Base-by-base conservation (phyloP, 2,888 invertebrate species). In the Hydrotaea diabolus region DNA sequence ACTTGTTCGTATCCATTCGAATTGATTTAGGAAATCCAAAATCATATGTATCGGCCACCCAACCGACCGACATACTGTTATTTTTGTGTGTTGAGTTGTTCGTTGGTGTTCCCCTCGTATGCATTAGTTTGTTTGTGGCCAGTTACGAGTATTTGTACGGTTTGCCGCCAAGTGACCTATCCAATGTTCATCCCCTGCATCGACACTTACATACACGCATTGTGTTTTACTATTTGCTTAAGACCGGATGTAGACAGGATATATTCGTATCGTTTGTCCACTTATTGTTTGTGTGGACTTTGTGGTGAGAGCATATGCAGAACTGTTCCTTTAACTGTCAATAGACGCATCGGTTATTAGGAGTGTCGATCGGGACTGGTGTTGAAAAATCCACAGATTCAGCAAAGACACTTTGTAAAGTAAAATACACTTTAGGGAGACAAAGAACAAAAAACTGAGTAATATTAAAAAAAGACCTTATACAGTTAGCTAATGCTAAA, bases 191-290 rank as follows among this genome's bases (percentile, higher is more conserved):
- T 49, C n/a, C 49, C 49, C 49, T n/a, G 4, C 49, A n/a, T 2
- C 49, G 13, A 15, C 49, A 49, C n/a, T 7, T 49, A 49, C 49
- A 2, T n/a, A n/a, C 7, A 13, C 13, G 2, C 49, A 4, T 7
- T 49, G 49, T 49, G 49, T 8, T 49, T 15, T 13, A 7, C n/a
- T n/a, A 26, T 59, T 9, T 26, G 11, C 13, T 15, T 26, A 3
- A 59, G 23, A 59, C 26, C 59, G 59, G 59, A 59, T 59, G 59
- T 59, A 59, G 26, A 26, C 26, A 59, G 55, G 26, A 59, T 59
- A n/a, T 49, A 26, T 23, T 13, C 23, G 23, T 23, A 26, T 59
- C 26, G 15, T 31, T 31, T 7, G 7, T 2, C 31, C 23, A 23
- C 23, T 21, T 17, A 8, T 43, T 31, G 2, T 2, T 31, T 31